Base-by-base conservation (phyloP, 92 coral and sea anemone genomes). In the Epizoanthus stellaris region DNA sequence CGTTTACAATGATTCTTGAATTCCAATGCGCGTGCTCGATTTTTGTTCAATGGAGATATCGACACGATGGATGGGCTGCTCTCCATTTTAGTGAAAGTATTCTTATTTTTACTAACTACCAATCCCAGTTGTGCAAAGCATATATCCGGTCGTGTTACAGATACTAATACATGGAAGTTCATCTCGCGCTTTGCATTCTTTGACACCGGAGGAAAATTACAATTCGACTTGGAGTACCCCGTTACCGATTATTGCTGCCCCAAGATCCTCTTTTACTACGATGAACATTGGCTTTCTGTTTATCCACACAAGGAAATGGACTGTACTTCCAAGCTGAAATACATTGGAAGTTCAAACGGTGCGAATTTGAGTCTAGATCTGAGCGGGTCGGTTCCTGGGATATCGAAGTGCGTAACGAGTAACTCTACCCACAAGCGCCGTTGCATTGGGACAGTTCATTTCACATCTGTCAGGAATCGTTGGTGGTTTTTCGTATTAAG, bases 401-500 rank as follows among this genome's bases (percentile, higher is more conserved):
- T 79, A 17, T 79, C 80, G 1, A 70, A 79, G 25, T 89, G 91
- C 57, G 19, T 21, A 65, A 62, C 13, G n/a, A 70, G 63, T 70
- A 75, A 70, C 43, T 80, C 69, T 57, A 73, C 71, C 6, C 39
- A 68, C 40, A 84, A 81, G 52, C 95, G 86, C 34, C 88, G 85
- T 38, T 94, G 98, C 82, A 82, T 89, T 13, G 95, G 98, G 7
- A 53, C 64, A 69, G 64, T 92, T 57, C 88, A 75, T 20, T 87
- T 89, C 38, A 54, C 64, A 16, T 70, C 93, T 68, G 67, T 81
- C 16, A 42, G 61, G 0, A 69, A 82, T 34, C 91, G 82, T 13
- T 89, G 93, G 98, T 94, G 93, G 98, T 89, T 85, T 58, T 70
- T 94, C 45, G 95, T 82, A 7, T 42, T 94, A 1, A 94, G 95